These are phyloP conservation scores for Gorsachius magnificus DNA, from an alignment of 2,797 vertebrate species.

Conservation along the genomic window DNA sequence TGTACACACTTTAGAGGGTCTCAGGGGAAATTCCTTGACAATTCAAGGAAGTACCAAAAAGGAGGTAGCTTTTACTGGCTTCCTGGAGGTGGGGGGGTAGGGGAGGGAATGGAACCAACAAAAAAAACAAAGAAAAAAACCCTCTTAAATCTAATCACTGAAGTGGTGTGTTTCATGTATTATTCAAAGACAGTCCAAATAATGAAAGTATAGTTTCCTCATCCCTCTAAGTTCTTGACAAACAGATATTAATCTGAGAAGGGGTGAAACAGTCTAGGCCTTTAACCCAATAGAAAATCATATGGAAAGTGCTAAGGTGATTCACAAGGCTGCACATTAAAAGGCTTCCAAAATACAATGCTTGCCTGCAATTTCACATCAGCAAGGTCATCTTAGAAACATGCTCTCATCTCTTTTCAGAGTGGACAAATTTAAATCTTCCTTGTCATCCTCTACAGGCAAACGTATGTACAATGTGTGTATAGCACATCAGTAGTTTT, in stretches of 20 bases:
- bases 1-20: not conserved
- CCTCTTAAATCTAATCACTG: not conserved
- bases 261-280: not conserved
- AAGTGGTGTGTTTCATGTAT: not conserved
- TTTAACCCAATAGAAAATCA: not conserved
- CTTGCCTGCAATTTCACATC: not conserved
- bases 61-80: not conserved
- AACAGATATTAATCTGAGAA: not conserved
- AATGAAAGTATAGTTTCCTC: not conserved
- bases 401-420: not conserved
- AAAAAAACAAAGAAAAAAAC: not conserved
- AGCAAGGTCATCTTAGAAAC: not conserved
- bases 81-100: not conserved
- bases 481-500: conserved; percentile 39
- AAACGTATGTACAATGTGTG: conserved; percentile 3
- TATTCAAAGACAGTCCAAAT: not conserved
- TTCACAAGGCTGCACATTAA: not conserved
- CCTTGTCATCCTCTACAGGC: conserved; percentile 6
- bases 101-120: too few species aligned
- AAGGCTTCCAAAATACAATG: not conserved
- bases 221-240: not conserved
- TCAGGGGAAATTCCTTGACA: not conserved
- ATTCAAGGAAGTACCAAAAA: not conserved
- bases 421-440: conserved; percentile 7
- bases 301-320: not conserved